phyloP scores from a whole-genome alignment of 2,113 vertebrate species.

The Hyperopisus bebe region DNA sequence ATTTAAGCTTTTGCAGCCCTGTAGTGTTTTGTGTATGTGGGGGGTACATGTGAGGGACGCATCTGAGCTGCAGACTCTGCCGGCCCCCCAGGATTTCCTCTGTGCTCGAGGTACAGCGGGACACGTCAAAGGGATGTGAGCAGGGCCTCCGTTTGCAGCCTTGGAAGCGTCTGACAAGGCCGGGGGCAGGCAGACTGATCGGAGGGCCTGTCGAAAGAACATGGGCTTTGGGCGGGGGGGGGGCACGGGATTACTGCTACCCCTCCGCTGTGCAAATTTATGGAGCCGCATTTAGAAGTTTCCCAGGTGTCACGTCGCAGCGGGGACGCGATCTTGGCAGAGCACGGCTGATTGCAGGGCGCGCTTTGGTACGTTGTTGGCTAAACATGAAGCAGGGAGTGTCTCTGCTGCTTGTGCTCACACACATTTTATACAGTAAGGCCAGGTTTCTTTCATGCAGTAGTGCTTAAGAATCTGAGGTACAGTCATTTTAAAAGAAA shows the following conservation, averaged over 20 bases:
- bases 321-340: background rate
- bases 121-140: background rate
- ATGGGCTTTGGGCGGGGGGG: background rate
- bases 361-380: background rate
- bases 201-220: background rate
- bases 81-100: background rate
- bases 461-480: background rate
- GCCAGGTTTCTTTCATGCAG: background rate
- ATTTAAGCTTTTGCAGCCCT: background rate
- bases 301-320: background rate
- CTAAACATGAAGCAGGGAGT: background rate
- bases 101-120: background rate
- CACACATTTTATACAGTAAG: background rate
- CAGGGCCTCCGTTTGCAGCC: background rate
- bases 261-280: constrained; percentile 5
- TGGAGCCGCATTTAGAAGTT: background rate
- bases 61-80: background rate
- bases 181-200: background rate
- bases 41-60: background rate
- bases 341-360: background rate
- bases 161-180: background rate
- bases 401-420: background rate
- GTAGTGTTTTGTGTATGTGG: background rate
- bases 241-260: constrained; percentile 1
- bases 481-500: background rate